Base-by-base conservation (phyloP, 2,888 invertebrate species). In the Allacma fusca region DNA sequence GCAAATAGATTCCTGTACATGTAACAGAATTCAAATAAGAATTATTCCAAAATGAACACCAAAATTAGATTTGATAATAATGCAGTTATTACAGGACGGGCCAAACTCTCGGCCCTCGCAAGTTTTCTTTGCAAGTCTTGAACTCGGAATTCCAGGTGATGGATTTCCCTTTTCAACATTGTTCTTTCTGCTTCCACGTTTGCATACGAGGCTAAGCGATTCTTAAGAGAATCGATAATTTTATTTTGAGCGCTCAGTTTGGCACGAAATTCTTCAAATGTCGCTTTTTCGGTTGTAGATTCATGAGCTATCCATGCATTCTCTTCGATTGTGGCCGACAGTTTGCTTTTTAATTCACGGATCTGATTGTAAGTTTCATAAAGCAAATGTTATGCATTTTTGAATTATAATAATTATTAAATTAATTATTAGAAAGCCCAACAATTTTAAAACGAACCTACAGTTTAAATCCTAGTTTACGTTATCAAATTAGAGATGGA, bases 231-330 rank as follows among this genome's bases (percentile, higher is more conserved):
- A 19, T 75, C 77, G 24, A 82, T 80, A 13, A 81, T 75, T 76
- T 81, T 78, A 59, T 81, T 81, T 69, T 82, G 82, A 50, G 80
- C 77, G 21, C 77, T 28, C 19, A 82, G 69, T 76, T 80, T 76
- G 13, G 80, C 69, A 24, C 80, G 70, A 0, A 82, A 76, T 77
- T 82, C 80, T 21, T 80, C 79, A 34, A 59, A 57, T 29, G 69
- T 65, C 13, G 65, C 74, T 43, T 64, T 74, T 26, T 74, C 74
- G 9, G 43, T 43, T 23, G 40, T 19, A 13, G 65, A 65, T 40
- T 64, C 65, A 12, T 34, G 59, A 7, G 69, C 16, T 29, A 59
- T 76, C 76, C 76, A 69, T n/a, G 34, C n/a, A 57, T 74, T 74
- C 43, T 74, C 74, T 43, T 64, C 64, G 21, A 74, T 72, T 19